Evolutionary conservation across 2,797 vertebrate genomes (phyloP).

Genomic region (Bradypodion pumilum): DNA sequence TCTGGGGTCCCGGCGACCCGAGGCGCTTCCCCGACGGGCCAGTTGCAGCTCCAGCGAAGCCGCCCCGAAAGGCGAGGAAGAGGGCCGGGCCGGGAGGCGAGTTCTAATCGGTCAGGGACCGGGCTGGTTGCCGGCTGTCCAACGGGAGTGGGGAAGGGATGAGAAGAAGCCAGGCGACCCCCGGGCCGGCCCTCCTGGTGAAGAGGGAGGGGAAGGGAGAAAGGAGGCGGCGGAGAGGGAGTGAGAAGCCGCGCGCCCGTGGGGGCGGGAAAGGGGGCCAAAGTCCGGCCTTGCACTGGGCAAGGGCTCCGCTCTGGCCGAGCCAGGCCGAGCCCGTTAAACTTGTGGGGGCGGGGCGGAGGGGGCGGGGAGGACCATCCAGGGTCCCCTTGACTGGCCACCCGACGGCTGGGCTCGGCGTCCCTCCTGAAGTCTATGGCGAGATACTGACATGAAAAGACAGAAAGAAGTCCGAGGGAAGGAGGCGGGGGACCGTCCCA

Average conservation of each 20-base stretch:
- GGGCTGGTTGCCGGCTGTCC: constrained; percentile 79
- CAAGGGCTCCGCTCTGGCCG: too few relatives aligned
- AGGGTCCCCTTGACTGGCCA: too few relatives aligned
- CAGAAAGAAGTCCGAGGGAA: too few relatives aligned
- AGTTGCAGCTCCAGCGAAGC: constrained; percentile 72
- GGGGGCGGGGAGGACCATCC: too few relatives aligned
- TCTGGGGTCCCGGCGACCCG: constrained; percentile 64
- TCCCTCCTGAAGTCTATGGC: too few relatives aligned
- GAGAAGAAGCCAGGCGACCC: constrained; percentile 63
- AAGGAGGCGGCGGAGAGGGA: not conserved
- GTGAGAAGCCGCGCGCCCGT: too few relatives aligned
- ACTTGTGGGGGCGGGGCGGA: too few relatives aligned
- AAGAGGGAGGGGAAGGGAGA: not conserved
- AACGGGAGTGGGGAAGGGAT: constrained; percentile 81
- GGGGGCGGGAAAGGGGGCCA: not conserved
- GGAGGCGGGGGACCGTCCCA: not conserved
- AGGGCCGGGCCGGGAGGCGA: constrained; percentile 64
- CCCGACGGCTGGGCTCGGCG: too few relatives aligned
- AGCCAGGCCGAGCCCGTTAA: too few relatives aligned
- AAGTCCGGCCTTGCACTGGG: too few relatives aligned
- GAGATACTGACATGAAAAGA: too few relatives aligned
- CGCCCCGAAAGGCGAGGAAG: constrained; percentile 41
- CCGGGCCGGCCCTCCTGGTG: constrained; percentile 7
- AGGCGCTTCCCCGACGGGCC: constrained; percentile 52
- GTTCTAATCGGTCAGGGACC: constrained; percentile 76